Evolutionary conservation across 2,113 vertebrate genomes (phyloP), one percentile per base, ranked within the genome.

Genomic region (Bostrychus sinensis): DNA sequence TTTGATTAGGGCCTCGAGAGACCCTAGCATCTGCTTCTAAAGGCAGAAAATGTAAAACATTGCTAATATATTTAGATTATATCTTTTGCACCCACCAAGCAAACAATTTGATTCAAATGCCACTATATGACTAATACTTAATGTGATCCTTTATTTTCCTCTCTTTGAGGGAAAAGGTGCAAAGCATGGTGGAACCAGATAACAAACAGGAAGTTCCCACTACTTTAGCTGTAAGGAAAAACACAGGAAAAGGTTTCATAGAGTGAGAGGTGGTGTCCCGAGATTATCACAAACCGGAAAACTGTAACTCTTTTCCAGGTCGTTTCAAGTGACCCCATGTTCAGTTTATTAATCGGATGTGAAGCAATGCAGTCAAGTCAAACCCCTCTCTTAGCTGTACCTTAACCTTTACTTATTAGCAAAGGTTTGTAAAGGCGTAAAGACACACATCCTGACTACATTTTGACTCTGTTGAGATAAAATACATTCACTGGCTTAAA

Each of bases 161-260:
- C 45, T 48, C 20, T 25, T 48, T 25, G 2, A 25, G 3, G 48
- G 5, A 28, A 50, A n/a, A 48, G 11, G 14, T 34, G 3, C 19
- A 16, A 12, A 13, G 8, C 20, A 64, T 66, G 56, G 26, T 54
- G 64, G 61, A 82, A 53, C 17, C 55, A 77, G 70, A 77, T 79
- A 75, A 54, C 43, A 64, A 69, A 56, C 58, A 69, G 77, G 72
- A 87, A 62, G 37, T 42, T n/a, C 34, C 16, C 0, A 36, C 2
- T 62, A 54, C 3, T 32, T 19, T 22, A 5, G 26, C 17, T 26
- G 7, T 0, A 14, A 12, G 1, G 6, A 17, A 38, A 64, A 56
- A 34, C 4, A 62, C 66, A 80, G 60, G 53, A 71, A 59, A 28
- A 23, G 46, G 19, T 23, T 28, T 32, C 20, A 8, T 23, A 25